A percentile compares a stretch with the other conserved stretches of the same genome.
Conservation (phyloP, 2,113 vertebrate genomes). For the Ascaphus truei region DNA sequence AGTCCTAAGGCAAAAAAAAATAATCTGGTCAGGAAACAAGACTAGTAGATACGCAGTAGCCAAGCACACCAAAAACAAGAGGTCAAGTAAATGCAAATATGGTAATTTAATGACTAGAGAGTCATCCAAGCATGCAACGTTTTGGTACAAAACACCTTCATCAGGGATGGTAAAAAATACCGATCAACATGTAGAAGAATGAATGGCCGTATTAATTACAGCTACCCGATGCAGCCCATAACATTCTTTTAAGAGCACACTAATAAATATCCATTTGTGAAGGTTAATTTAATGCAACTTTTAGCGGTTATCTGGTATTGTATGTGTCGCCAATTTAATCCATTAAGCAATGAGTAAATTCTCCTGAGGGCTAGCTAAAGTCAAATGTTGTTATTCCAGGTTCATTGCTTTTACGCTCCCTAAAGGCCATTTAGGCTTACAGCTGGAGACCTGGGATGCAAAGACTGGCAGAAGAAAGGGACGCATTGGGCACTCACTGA, state of each 20-base stretch:
- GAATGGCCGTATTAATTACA: slow-evolving; percentile 47
- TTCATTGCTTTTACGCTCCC: slow-evolving; percentile 66
- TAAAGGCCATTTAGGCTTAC: slow-evolving; percentile 58
- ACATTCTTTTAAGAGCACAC: slow-evolving; percentile 50
- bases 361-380: slow-evolving; percentile 57
- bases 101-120: too few species aligned
- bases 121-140: too few species aligned
- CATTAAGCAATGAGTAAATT: slow-evolving; percentile 63
- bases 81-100: too few species aligned
- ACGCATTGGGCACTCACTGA: too few species aligned
- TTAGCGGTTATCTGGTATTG: slow-evolving; percentile 63
- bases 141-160: too few species aligned
- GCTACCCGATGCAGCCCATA: slow-evolving; percentile 37
- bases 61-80: too few species aligned
- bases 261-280: slow-evolving; percentile 62
- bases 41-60: too few species aligned
- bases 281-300: slow-evolving; percentile 74
- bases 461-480: too few species aligned
- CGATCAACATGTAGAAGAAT: slow-evolving; percentile 42
- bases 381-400: slow-evolving; percentile 65
- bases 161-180: too few species aligned
- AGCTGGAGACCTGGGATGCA: slow-evolving; percentile 55
- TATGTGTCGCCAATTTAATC: slow-evolving; percentile 53
- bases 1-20: too few species aligned
- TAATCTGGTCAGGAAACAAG: too few species aligned